phyloP scores from a whole-genome alignment of 2,797 vertebrate genomes.

The Myotis daubentonii region DNA sequence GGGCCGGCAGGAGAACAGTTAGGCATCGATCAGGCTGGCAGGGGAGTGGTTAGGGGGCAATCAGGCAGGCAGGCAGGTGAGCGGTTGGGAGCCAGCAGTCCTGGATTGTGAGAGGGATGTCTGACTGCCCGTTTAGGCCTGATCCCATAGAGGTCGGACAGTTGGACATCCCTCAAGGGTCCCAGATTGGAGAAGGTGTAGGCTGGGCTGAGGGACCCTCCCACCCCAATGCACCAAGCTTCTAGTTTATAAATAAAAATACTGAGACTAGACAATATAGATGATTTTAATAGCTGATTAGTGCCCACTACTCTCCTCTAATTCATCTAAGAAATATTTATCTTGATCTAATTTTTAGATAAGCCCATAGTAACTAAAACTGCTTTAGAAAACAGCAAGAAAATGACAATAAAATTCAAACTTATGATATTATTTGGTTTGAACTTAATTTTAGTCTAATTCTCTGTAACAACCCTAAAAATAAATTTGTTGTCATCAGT shows the following conservation, averaged over 20 bases:
- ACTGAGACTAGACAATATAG: neutral
- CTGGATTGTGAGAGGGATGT: too few relatives aligned
- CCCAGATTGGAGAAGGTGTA: too few relatives aligned
- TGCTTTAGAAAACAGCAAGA: slow-evolving; percentile 21
- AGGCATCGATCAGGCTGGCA: too few relatives aligned
- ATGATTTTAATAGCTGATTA: neutral
- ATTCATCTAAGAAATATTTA: slow-evolving; percentile 17
- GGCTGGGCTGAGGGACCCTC: too few relatives aligned
- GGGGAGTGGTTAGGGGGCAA: too few relatives aligned
- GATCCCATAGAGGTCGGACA: too few relatives aligned
- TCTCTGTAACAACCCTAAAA: neutral
- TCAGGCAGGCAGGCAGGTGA: too few relatives aligned
- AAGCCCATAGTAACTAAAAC: neutral
- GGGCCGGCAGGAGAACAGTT: too few relatives aligned
- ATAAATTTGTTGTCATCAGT: neutral
- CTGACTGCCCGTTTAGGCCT: too few relatives aligned
- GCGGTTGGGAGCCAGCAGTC: too few relatives aligned
- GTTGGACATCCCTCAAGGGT: too few relatives aligned
- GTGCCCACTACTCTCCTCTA: neutral
- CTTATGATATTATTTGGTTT: neutral
- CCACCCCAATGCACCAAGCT: too few relatives aligned
- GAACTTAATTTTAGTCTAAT: neutral
- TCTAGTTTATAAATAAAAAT: neutral
- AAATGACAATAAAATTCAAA: slow-evolving; percentile 36
- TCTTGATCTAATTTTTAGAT: neutral